Evolutionary conservation across 92 coral and sea anemone species (phyloP), one percentile per base, ranked within the genome.

Genomic region (Diadumene lineata): DNA sequence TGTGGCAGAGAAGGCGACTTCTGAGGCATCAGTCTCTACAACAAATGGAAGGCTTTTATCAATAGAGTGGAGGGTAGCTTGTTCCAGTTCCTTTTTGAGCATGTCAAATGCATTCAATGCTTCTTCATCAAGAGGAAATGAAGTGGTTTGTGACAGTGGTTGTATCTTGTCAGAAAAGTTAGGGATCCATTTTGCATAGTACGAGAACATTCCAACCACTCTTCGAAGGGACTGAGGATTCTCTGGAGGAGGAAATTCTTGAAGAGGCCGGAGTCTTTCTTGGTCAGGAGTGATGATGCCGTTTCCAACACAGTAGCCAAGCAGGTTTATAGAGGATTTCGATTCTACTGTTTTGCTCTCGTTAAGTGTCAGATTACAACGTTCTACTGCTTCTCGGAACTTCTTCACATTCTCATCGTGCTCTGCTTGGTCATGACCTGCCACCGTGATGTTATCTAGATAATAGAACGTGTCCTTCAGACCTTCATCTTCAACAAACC

Each of bases 401-500:
- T 50, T 23, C n/a, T 21, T 18, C 8, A 64, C 69, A 64, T 64
- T 64, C 21, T 64, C 24, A 26, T 34, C 56, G 21, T 79, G 78
- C 0, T 69, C 69, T 19, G 10, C 21, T 56, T 79, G 83, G 21
- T 79, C 78, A 10, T 24, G 78, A 8, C 86, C 86, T 16, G 70
- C 60, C 15, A 76, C 70, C n/a, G 80, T 81, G 0, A 81, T 75
- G 73, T 81, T 66, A 73, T 75, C 81, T 69, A 81, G 43, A 25
- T 65, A 81, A 9, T 70, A 64, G 64, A 76, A 76, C 2, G 81
- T 76, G 63, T 53, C 73, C 28, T 75, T 43, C 17, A 82, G 87
- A 0, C 17, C 17, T 27, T 84, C 76, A 23, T 78, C 83, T 25
- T 71, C 60, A 21, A 84, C 55, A 18, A 84, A 78, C 34, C 48